phyloP scores from a whole-genome alignment of 2,797 vertebrate species.

The Parotocinclus haroldoi region DNA sequence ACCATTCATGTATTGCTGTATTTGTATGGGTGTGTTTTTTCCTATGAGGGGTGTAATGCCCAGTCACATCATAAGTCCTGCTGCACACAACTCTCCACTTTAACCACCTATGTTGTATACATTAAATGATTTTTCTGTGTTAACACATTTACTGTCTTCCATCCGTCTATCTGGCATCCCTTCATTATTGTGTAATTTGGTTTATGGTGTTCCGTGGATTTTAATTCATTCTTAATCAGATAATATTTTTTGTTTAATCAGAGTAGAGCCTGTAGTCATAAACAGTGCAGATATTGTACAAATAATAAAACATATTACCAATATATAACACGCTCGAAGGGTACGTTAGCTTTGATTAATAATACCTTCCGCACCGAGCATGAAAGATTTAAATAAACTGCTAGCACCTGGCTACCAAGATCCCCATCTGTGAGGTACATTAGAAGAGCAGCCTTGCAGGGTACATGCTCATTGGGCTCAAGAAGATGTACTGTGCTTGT shows the following conservation, averaged over 20 bases:
- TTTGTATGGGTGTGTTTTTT: too few species aligned
- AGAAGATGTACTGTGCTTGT: slow-evolving; percentile 61
- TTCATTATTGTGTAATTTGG: not conserved
- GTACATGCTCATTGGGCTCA: slow-evolving; percentile 53
- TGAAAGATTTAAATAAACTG: slow-evolving; percentile 38
- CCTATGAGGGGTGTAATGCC: too few species aligned
- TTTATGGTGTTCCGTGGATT: not conserved
- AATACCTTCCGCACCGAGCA: slow-evolving; percentile 17
- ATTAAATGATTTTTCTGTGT: too few species aligned
- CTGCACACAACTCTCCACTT: too few species aligned
- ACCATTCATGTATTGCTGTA: too few species aligned
- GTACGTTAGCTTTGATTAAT: slow-evolving; percentile 30
- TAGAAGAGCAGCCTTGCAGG: slow-evolving; percentile 59
- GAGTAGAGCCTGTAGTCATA: not conserved
- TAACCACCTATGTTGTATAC: too few species aligned
- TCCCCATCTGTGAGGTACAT: slow-evolving; percentile 44
- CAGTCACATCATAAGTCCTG: too few species aligned
- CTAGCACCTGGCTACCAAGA: slow-evolving; percentile 42
- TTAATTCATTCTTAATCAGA: slow-evolving; percentile 21
- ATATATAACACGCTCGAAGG: slow-evolving; percentile 4
- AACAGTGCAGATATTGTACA: slow-evolving; percentile 8
- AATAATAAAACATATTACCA: slow-evolving; percentile 13
- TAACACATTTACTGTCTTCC: too few species aligned
- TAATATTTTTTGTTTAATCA: slow-evolving; percentile 11
- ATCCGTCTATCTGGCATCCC: too few species aligned